A percentile compares a stretch with the other conserved stretches of the same genome.
phyloP scores from a whole-genome alignment of 2,888 invertebrate genomes.

The Podabrus alpinus region DNA sequence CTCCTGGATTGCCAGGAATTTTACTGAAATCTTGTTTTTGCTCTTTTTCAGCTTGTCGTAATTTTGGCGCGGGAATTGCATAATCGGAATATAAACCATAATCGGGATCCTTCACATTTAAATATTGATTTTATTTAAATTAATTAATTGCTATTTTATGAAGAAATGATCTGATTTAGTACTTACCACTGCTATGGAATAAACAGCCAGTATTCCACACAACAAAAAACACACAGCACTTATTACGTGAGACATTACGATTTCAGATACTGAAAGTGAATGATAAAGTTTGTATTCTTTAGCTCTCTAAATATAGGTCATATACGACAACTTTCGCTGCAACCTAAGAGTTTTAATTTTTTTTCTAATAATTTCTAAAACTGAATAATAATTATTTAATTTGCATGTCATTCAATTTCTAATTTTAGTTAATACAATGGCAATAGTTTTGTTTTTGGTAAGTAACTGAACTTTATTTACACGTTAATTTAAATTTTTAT shows the following conservation, averaged over 20 bases:
- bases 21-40: slow-evolving; percentile 78
- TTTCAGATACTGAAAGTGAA: slow-evolving; percentile 20
- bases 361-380: not conserved
- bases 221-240: slow-evolving; percentile 5
- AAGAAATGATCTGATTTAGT: not conserved
- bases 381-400: not conserved
- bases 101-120: slow-evolving; percentile 6
- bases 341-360: not conserved
- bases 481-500: not conserved
- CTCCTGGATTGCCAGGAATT: slow-evolving; percentile 78
- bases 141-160: not conserved
- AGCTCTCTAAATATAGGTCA: slow-evolving; percentile 12
- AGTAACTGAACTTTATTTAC: not conserved
- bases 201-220: not conserved
- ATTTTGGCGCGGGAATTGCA: slow-evolving; percentile 26
- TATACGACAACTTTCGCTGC: slow-evolving; percentile 16
- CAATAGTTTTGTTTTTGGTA: not conserved
- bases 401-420: not conserved
- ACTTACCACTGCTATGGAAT: slow-evolving; percentile 25
- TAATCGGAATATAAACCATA: slow-evolving; percentile 17
- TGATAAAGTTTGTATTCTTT: slow-evolving; percentile 13
- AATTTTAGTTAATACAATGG: not conserved
- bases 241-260: slow-evolving; percentile 11
- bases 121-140: not conserved
- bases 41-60: slow-evolving; percentile 61